phyloP scores from a whole-genome alignment of 2,113 vertebrate species.

The Istiophorus platypterus region DNA sequence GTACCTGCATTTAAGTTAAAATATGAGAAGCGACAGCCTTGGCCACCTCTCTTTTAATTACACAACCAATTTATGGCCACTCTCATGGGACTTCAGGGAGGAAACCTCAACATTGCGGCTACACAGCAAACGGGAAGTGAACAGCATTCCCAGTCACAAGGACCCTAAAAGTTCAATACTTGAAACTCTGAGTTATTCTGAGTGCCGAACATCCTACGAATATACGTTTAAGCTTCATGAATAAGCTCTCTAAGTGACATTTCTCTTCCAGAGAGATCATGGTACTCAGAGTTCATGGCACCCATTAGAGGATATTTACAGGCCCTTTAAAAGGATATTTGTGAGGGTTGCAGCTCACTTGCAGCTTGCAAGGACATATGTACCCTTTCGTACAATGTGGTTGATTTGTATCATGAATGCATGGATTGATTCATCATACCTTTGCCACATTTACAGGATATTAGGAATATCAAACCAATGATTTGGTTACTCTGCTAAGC shows the following conservation, averaged over 20 bases:
- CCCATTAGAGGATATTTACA: slow-evolving; percentile 66
- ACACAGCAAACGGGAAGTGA: slow-evolving; percentile 81
- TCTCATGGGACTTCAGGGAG: slow-evolving; percentile 55
- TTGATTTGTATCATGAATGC: slow-evolving; percentile 14
- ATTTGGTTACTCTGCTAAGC: background rate
- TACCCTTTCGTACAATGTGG: background rate
- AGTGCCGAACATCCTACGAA: slow-evolving; percentile 29
- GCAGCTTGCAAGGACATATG: slow-evolving; percentile 37
- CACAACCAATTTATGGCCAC: slow-evolving; percentile 59
- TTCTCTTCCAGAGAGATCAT: slow-evolving; percentile 35
- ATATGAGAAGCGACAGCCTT: slow-evolving; percentile 50
- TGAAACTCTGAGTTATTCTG: slow-evolving; percentile 24
- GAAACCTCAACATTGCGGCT: slow-evolving; percentile 79
- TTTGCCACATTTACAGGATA: slow-evolving; percentile 28
- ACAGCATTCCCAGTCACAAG: slow-evolving; percentile 23
- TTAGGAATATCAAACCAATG: background rate
- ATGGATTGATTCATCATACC: slow-evolving; percentile 25
- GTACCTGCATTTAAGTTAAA: slow-evolving; percentile 53
- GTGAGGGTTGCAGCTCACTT: slow-evolving; percentile 56
- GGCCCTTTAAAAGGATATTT: slow-evolving; percentile 57
- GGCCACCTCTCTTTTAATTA: slow-evolving; percentile 45
- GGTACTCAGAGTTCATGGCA: slow-evolving; percentile 64
- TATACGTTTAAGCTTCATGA: slow-evolving; percentile 53
- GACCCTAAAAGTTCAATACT: slow-evolving; percentile 20
- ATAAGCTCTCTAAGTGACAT: slow-evolving; percentile 64